These are phyloP conservation scores for Sitta europaea DNA, from an alignment of 2,113 vertebrate species.

Conservation along the genomic window DNA sequence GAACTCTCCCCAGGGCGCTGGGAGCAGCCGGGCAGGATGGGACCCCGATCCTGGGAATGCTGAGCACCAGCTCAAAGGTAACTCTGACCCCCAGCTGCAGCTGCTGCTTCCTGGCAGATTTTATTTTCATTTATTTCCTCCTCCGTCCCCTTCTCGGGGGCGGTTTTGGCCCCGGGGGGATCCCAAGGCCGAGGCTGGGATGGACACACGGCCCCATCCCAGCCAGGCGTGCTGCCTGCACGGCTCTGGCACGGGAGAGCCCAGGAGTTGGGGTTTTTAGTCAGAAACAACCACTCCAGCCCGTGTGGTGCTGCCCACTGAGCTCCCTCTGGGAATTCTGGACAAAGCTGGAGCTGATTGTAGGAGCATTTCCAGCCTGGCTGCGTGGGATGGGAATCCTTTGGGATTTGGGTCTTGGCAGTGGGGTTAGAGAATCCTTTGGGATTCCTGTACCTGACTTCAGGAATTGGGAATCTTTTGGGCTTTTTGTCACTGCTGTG, in stretches of 20 bases:
- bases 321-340: neutral
- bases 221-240: rapidly evolving
- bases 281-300: neutral
- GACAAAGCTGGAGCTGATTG: rapidly evolving
- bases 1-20: rapidly evolving
- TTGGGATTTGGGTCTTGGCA: neutral
- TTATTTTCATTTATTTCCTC: neutral
- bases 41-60: neutral
- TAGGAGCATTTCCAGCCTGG: neutral
- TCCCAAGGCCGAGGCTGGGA: neutral
- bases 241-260: neutral
- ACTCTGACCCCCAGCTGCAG: neutral
- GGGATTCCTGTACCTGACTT: neutral
- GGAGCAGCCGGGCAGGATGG: rapidly evolving
- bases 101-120: neutral
- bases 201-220: rapidly evolving
- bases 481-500: too few relatives aligned
- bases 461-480: too few relatives aligned
- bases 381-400: neutral
- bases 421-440: rapidly evolving
- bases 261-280: neutral
- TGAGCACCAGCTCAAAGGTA: rapidly evolving
- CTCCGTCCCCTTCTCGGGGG: neutral
- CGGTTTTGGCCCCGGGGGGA: rapidly evolving
- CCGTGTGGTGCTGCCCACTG: rapidly evolving